Evolutionary conservation across 2,797 vertebrate genomes (phyloP), one percentile per base, ranked within the genome.

Genomic region (Myripristis jacobus): DNA sequence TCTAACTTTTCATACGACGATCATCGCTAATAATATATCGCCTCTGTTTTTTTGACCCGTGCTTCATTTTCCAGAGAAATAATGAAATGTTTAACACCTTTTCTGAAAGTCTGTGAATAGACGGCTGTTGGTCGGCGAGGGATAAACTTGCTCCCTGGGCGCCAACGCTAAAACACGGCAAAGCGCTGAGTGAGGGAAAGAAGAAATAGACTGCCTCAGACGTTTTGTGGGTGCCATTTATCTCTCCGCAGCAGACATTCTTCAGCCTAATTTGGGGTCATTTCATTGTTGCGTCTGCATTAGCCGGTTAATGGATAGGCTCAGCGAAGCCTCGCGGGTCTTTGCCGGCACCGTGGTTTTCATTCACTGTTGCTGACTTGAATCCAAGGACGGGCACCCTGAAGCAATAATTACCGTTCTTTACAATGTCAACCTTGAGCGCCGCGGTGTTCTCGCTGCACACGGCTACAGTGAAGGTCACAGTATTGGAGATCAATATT

Each of bases 211-310:
- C 60, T 56, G 22, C 41, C 41, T 43, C 41, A 15, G 41, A 43
- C 41, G 6, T 43, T 43, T 43, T 43, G 27, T n/a, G n/a, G 13
- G 56, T 74, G 51, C 15, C 53, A 55, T 76, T 63, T 43, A 59
- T 85, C 27, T 64, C 53, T 74, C 51, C 27, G 9, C 34, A 70
- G 48, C 57, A 66, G 54, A 65, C 80, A 43, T 60, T 74, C 80
- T 75, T 65, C 62, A 60, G 50, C 71, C 46, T 51, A 46, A 77
- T 73, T 78, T 81, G 41, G 61, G 34, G 58, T 66, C 55, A 77
- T 83, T 83, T 79, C 61, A 56, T 78, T 73, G 64, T 73, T 75
- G 63, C 68, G 71, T 62, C 70, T 77, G 63, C 74, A 80, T 82
- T 86, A 77, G 73, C 56, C 59, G 48, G 55, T 57, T 77, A 84